Evolutionary conservation across 2,888 invertebrate genomes (phyloP), one percentile per base, ranked within the genome.

Genomic region (Cybosia mesomella): DNA sequence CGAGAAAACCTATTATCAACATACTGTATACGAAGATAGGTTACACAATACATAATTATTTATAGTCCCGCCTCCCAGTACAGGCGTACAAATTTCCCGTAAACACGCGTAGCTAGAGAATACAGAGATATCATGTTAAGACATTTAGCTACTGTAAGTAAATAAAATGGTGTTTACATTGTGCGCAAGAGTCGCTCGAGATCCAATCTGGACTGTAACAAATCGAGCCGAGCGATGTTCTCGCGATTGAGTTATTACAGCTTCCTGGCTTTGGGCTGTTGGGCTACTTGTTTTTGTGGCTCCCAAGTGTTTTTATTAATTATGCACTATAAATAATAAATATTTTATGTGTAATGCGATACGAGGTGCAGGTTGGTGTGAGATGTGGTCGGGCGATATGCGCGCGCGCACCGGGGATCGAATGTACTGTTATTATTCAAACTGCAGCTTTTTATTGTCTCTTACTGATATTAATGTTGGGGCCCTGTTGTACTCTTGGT

Each of bases 191-290:
- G 82, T 82, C 71, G 64, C 81, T 78, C 69, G 82, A 91, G 95
- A 95, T 95, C 91, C 87, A 91, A 95, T 95, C 95, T 80, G 88
- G 93, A 91, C 93, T 89, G 87, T 89, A 87, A 95, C 94, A 94
- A 95, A 95, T 95, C 89, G 95, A 87, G 87, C 83, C 87, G 84
- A 85, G 87, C 87, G 83, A 86, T 83, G 90, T 87, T 86, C 87
- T 88, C 83, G 91, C 94, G 92, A 95, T 95, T 95, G 95, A 95
- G 94, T 95, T 95, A 95, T 95, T 95, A 94, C 92, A 91, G 90
- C 92, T 93, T 95, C 95, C 94, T 70, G 70, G 58, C 66, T 66
- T 63, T 59, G 70, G 58, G 53, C 60, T 94, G 93, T 92, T 91
- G 70, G 71, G 93, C 93, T 93, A 93, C 94, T 95, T 94, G 94